These are phyloP conservation scores for Dinocampus coccinellae DNA, from an alignment of 2,888 invertebrate species.

Conservation along the genomic window DNA sequence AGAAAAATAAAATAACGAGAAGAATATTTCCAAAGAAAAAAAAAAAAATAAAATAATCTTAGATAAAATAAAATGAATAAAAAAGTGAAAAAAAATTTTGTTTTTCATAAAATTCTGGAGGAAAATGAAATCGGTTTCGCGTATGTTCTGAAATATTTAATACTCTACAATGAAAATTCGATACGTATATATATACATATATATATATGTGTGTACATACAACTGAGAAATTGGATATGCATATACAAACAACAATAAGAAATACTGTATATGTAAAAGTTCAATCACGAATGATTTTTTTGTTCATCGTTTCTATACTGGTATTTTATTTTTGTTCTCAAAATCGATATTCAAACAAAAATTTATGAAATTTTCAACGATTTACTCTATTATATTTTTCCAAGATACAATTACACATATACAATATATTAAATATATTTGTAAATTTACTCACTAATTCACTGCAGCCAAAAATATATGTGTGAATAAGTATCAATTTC, in stretches of 20 bases:
- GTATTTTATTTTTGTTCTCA: too few species aligned
- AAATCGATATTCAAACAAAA: too few species aligned
- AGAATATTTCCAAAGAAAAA: neutral
- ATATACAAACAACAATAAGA: neutral
- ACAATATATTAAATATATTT: too few species aligned
- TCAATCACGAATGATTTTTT: neutral
- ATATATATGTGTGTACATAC: too few species aligned
- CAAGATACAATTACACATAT: too few species aligned
- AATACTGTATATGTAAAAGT: neutral
- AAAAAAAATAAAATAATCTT: too few species aligned
- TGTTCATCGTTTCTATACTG: too few species aligned
- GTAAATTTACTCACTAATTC: slow-evolving; percentile 7
- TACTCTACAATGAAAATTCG: neutral
- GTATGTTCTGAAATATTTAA: slow-evolving; percentile 13
- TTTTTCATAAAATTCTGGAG: neutral
- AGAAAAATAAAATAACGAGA: neutral
- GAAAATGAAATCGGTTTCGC: slow-evolving; percentile 2
- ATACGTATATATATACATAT: neutral
- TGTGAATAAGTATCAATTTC: slow-evolving; percentile 19
- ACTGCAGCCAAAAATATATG: neutral
- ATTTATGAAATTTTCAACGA: too few species aligned
- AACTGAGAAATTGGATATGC: neutral
- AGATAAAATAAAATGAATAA: neutral
- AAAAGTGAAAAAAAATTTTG: neutral
- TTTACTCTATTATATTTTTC: too few species aligned